Conservation (phyloP, 2,797 vertebrate genomes). For the Ptychobarbus kaznakovi region DNA sequence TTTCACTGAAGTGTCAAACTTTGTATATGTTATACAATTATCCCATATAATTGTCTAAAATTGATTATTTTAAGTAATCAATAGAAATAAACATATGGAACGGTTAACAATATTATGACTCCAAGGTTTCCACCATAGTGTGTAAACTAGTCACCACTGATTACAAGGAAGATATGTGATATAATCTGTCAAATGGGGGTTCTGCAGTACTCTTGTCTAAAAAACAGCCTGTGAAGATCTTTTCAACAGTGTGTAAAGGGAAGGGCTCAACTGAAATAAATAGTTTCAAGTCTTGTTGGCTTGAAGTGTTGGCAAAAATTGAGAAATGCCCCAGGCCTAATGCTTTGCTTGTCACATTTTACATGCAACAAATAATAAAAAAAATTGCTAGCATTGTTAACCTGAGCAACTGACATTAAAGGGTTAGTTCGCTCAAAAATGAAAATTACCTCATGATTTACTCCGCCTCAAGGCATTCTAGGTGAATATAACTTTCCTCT, state of each 20-base stretch:
- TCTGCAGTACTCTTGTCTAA: not conserved
- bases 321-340: not conserved
- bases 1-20: not conserved
- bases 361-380: not conserved
- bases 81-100: not conserved
- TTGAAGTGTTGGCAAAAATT: not conserved
- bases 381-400: not conserved
- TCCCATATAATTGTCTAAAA: not conserved
- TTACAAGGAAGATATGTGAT: not conserved
- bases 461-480: no score
- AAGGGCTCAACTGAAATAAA: constrained; percentile 1
- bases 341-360: not conserved
- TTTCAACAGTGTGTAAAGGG: not conserved
- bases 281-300: not conserved
- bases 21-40: not conserved
- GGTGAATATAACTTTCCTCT: no score
- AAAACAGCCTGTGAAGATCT: not conserved
- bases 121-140: not conserved
- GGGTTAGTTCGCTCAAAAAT: no score
- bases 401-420: not conserved
- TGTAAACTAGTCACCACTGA: not conserved
- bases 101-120: not conserved
- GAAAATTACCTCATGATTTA: no score
- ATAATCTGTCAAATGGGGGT: not conserved
- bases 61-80: not conserved